phyloP scores from a whole-genome alignment of 2,113 vertebrate species.

The Sporophila hypoxantha region DNA sequence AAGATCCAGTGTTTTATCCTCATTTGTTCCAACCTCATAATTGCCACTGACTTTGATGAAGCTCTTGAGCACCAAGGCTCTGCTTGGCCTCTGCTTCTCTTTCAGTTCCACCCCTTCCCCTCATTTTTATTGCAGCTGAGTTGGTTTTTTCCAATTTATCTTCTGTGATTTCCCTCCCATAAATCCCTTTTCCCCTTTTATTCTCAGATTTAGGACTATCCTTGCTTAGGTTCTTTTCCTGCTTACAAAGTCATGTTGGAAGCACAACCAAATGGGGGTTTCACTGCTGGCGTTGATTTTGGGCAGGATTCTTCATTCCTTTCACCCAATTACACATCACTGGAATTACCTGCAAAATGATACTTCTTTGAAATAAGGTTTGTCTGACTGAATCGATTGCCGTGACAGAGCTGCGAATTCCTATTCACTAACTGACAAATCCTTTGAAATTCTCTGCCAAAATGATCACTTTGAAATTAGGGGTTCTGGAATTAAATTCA shows the following conservation, averaged over 20 bases:
- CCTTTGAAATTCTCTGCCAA: too few relatives aligned
- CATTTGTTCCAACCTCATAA: slow-evolving; percentile 10
- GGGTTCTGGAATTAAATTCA: not conserved
- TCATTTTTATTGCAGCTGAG: not conserved
- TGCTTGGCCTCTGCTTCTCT: not conserved
- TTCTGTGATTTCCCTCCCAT: not conserved
- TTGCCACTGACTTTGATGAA: slow-evolving; percentile 27
- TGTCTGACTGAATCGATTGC: too few relatives aligned
- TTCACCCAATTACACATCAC: not conserved
- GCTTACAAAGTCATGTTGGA: not conserved
- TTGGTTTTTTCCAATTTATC: not conserved
- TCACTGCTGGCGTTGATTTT: not conserved
- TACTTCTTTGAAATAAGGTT: not conserved
- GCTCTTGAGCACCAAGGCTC: not conserved
- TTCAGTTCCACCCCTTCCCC: not conserved
- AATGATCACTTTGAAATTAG: too few relatives aligned
- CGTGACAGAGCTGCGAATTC: too few relatives aligned
- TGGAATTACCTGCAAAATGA: not conserved
- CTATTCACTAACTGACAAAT: too few relatives aligned
- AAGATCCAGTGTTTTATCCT: slow-evolving; percentile 19
- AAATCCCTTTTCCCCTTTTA: not conserved
- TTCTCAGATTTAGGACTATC: not conserved
- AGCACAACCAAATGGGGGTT: not conserved
- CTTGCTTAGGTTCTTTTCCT: not conserved
- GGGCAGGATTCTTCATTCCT: not conserved